phyloP scores from a whole-genome alignment of 2,888 invertebrate species.

The Quadriops clusia region DNA sequence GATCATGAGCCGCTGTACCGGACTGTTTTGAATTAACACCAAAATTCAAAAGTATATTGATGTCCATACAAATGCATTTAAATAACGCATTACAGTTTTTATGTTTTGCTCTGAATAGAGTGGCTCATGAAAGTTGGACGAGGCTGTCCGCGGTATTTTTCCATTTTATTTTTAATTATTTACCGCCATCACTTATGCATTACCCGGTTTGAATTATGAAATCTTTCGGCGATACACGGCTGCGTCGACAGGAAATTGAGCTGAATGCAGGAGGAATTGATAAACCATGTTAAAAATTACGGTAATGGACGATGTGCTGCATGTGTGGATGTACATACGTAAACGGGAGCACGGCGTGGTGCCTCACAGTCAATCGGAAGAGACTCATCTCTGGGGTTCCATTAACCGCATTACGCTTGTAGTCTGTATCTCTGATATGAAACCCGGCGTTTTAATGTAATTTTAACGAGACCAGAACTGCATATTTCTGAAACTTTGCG shows the following conservation, averaged over 20 bases:
- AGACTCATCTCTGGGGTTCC: conserved; percentile 23
- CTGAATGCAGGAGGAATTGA: conserved; percentile 30
- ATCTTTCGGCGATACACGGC: conserved; percentile 20
- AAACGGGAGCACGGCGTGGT: conserved; percentile 5
- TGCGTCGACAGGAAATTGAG: conserved; percentile 29
- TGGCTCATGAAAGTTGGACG: conserved; percentile 14
- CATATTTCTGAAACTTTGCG: conserved; percentile 26
- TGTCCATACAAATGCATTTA: conserved; percentile 20
- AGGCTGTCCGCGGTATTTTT: conserved; percentile 17
- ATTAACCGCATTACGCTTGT: conserved; percentile 26
- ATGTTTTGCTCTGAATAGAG: too few species aligned
- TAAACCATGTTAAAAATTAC: conserved; percentile 34
- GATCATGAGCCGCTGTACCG: conserved; percentile 15
- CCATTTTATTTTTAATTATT: conserved; percentile 21
- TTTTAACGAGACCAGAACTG: conserved; percentile 32
- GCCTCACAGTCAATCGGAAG: conserved; percentile 26
- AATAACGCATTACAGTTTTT: conserved; percentile 18
- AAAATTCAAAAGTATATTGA: conserved; percentile 20
- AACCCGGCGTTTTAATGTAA: conserved; percentile 34
- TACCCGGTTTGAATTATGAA: conserved; percentile 13
- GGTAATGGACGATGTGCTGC: conserved; percentile 25
- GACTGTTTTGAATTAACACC: conserved; percentile 18
- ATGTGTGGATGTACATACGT: conserved; percentile 7
- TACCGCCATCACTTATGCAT: too few species aligned
- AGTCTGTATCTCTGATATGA: conserved; percentile 28